phyloP scores from a whole-genome alignment of 2,113 vertebrate species.

The Lampris incognitus region DNA sequence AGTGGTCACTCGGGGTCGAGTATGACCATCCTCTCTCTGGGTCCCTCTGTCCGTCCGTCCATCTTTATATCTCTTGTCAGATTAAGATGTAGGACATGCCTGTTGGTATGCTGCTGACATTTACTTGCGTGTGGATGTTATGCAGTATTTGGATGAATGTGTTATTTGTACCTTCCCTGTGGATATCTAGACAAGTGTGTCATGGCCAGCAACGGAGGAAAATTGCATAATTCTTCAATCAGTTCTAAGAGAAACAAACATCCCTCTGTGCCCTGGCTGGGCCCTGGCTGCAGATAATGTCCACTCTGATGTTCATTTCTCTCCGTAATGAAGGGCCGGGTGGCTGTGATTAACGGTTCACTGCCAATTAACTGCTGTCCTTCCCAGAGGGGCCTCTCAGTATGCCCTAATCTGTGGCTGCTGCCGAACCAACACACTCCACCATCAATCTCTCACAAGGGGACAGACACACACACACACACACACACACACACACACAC shows the following conservation, averaged over 20 bases:
- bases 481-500: background rate
- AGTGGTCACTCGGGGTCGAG: too few species aligned
- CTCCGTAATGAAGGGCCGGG: slow-evolving; percentile 64
- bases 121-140: background rate
- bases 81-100: too few species aligned
- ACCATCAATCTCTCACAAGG: slow-evolving; percentile 63
- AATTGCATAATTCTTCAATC: slow-evolving; percentile 16
- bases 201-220: slow-evolving; percentile 3
- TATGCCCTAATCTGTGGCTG: slow-evolving; percentile 62
- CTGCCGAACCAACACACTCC: slow-evolving; percentile 51
- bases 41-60: too few species aligned
- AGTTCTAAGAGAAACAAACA: slow-evolving; percentile 56
- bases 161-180: slow-evolving; percentile 3
- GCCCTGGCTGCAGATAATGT: slow-evolving; percentile 38
- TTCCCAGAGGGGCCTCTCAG: slow-evolving; percentile 50
- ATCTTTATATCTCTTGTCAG: too few species aligned
- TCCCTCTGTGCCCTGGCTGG: slow-evolving; percentile 37
- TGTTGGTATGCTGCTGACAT: too few species aligned
- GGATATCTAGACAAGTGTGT: background rate
- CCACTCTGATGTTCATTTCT: slow-evolving; percentile 67
- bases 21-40: too few species aligned
- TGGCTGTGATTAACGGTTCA: slow-evolving; percentile 74
- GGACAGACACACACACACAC: background rate
- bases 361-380: slow-evolving; percentile 74
- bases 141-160: too few species aligned